Evolutionary conservation across 92 coral and sea anemone genomes (phyloP), one percentile per base, ranked within the genome.

Genomic region (Parazoanthus atlanticus): DNA sequence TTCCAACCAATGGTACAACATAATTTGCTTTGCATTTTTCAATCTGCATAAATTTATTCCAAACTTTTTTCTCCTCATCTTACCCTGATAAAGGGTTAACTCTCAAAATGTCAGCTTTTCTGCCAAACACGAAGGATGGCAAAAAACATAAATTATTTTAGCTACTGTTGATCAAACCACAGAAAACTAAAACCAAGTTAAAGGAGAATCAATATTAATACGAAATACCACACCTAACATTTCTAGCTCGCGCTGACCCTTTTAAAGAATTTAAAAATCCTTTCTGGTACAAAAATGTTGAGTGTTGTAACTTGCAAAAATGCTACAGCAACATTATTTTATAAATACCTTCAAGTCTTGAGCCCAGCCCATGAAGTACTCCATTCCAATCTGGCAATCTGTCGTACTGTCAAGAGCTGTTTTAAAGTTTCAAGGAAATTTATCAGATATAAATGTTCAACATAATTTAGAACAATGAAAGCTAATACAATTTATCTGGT

Each of bases 361-460:
- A 64, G 89, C 91, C 98, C 97, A 95, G 2, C 94, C 96, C 90
- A 97, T 97, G 78, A 95, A 95, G 80, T 90, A 92, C 74, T 97
- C 99, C 95, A 97, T 91, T 85, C 99, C 98, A 73, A 88, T 83
- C 73, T 93, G 91, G 43, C 89, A 91, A 75, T 97, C 99, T 29
- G 98, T 94, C 1, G 98, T 92, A 80, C 96, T 93, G 89, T 97
- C 97, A 75, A 95, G 92, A 77, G 99, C 99, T 97, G 86, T 34
- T 43, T 41, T 6, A 0, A 31, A 33, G 4, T 32, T 19, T 16
- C 25, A 33, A 80, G 40, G 46, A 56, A 80, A 80, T 11, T 21
- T 13, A 6, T 41, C 28, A 40, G 32, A 43, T n/a, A 43, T 61
- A 3, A 21, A 61, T 61, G 28, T 61, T 61, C 26, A 61, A 3